These are phyloP conservation scores for Heliconius erato DNA, from an alignment of 2,888 invertebrate species.

Conservation along the genomic window DNA sequence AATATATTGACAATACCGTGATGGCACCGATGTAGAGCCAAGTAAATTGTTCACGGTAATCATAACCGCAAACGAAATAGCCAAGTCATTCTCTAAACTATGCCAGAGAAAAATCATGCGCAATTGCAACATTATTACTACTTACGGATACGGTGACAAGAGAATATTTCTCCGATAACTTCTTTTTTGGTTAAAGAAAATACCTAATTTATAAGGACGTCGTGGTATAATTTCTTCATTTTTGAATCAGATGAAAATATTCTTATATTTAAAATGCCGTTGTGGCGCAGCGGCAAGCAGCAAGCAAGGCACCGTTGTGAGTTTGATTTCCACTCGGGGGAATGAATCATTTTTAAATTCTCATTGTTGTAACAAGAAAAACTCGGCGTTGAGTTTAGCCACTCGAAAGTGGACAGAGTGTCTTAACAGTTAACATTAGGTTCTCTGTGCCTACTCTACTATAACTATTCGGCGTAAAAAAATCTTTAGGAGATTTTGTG, in stretches of 20 bases:
- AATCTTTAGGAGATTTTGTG: not conserved
- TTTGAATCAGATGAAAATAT: too few species aligned
- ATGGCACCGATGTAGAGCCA: not conserved
- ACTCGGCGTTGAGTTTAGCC: not conserved
- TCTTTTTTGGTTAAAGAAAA: too few species aligned
- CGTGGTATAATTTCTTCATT: too few species aligned
- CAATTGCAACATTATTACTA: constrained; percentile 26
- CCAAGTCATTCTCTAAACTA: constrained; percentile 15
- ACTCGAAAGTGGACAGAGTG: not conserved
- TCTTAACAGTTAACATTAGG: too few species aligned
- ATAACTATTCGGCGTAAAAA: too few species aligned
- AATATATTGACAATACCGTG: constrained; percentile 9
- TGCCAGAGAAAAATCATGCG: constrained; percentile 36
- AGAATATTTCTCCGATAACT: not conserved
- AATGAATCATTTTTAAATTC: too few species aligned
- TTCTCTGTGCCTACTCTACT: too few species aligned
- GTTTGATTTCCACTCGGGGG: not conserved
- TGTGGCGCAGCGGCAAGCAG: too few species aligned
- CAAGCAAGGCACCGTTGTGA: not conserved
- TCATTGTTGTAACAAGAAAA: not conserved
- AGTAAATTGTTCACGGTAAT: constrained; percentile 17
- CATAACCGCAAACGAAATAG: constrained; percentile 20
- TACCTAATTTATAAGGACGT: too few species aligned
- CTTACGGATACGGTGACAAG: constrained; percentile 8
- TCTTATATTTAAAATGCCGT: too few species aligned